phyloP scores from a whole-genome alignment of 2,113 vertebrate genomes.

The Ochotona princeps region DNA sequence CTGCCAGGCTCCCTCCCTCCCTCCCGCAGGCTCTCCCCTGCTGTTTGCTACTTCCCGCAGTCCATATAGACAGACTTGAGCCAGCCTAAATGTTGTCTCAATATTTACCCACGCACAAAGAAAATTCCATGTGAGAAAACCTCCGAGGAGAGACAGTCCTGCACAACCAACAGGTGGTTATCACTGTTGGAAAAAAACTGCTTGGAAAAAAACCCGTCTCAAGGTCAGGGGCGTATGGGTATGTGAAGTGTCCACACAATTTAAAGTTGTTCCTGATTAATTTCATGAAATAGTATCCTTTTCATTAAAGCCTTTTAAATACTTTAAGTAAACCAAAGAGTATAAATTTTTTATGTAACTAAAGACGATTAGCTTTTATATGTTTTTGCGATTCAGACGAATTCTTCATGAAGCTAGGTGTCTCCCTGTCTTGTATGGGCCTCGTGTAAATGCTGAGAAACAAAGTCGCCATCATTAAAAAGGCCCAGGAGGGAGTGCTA shows the following conservation, averaged over 20 bases:
- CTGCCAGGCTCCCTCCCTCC: not conserved
- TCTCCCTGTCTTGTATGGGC: not conserved
- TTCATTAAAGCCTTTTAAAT: slow-evolving; percentile 24
- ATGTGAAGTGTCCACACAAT: slow-evolving; percentile 14
- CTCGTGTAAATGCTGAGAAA: not conserved
- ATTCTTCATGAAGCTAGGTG: not conserved
- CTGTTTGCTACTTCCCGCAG: slow-evolving; percentile 15
- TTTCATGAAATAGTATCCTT: slow-evolving; percentile 45
- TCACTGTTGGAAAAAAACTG: slow-evolving; percentile 37
- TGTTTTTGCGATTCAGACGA: slow-evolving; percentile 29
- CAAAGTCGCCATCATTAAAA: not conserved
- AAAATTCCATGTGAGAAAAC: slow-evolving; percentile 58
- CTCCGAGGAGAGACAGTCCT: slow-evolving; percentile 1
- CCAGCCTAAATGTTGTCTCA: slow-evolving; percentile 22
- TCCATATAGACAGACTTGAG: slow-evolving; percentile 29
- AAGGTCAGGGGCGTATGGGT: not conserved
- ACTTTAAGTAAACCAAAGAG: slow-evolving; percentile 20
- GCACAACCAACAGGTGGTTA: not conserved
- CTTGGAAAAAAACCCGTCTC: not conserved
- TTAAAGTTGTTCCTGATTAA: not conserved
- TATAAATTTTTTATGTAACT: slow-evolving; percentile 11
- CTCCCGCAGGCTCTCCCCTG: not conserved
- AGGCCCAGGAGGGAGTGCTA: not conserved
- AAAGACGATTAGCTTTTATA: slow-evolving; percentile 9
- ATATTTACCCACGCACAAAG: slow-evolving; percentile 36